Evolutionary conservation across 2,113 vertebrate genomes (phyloP), one percentile per base, ranked within the genome.

Genomic region (Pipra filicauda): DNA sequence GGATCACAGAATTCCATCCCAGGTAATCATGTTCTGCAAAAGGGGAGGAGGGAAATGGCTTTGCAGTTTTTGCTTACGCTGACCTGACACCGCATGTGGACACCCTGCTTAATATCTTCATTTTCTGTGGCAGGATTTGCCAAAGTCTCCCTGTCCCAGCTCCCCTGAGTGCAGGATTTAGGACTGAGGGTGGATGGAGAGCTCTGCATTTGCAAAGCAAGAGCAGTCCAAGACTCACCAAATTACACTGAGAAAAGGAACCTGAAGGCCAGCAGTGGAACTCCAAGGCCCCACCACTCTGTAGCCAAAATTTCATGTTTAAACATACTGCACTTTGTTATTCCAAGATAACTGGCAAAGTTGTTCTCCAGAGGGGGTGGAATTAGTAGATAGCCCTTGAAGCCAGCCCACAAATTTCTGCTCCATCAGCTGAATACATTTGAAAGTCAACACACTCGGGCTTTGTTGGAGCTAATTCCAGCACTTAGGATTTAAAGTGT

Each of bases 401-500:
- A 85, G 22, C 21, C 59, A 61, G 41, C 37, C 37, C 54, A 61
- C 19, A 49, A 55, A 49, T 81, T 78, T 90, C 59, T 93, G 61
- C 69, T 93, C 83, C 85, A 65, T 93, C 79, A 85, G 85, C 83
- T 33, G 79, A 91, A 93, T 59, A 64, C 76, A 54, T 94, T 86
- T 93, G 83, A 93, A 96, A 96, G 88, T 95, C 93, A 94, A 93
- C 90, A 92, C 85, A 86, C 76, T 65, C 31, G 5, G 90, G 65
- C 88, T 96, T 95, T 96, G 92, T 91, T 93, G 90, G 46, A 61
- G 52, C n/a, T 96, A 96, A 96, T 95, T 96, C 95, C 88, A 95
- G 88, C 79, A 91, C 76, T 93, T 93, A 94, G 95, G 90, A 51
- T 95, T 91, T 92, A 88, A 70, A 96, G 78, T 77, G 93, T 3